Conservation (phyloP, 2,888 invertebrate genomes). For the Cataglyphis altisquamis region DNA sequence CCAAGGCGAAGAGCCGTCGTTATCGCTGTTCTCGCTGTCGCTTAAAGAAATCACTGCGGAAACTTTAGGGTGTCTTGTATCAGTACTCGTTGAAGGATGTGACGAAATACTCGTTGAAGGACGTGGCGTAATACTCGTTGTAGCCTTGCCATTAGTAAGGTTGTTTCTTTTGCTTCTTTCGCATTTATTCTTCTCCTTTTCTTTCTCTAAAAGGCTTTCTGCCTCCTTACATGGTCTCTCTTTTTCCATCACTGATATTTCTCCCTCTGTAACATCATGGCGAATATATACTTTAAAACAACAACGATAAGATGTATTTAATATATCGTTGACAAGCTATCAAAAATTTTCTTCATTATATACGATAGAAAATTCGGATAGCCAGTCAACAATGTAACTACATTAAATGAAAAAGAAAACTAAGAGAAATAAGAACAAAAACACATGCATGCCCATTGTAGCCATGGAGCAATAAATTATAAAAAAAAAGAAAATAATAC, state of each 20-base stretch:
- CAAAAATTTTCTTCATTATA: slow-evolving; percentile 14
- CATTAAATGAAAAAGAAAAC: background rate
- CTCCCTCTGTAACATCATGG: slow-evolving; percentile 33
- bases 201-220: background rate
- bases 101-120: background rate
- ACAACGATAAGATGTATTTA: background rate
- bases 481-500: background rate
- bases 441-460: slow-evolving; percentile 40
- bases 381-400: background rate
- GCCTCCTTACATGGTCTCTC: background rate
- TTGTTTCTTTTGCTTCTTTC: background rate
- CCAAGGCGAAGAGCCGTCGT: background rate
- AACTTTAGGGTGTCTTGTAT: background rate
- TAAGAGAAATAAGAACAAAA: slow-evolving; percentile 1
- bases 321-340: background rate
- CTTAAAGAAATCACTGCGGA: background rate
- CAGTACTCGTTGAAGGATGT: background rate
- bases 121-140: background rate
- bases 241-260: background rate
- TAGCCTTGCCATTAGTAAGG: background rate
- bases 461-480: background rate
- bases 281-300: slow-evolving; percentile 8
- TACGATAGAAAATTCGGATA: background rate
- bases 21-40: background rate
- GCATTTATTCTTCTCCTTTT: background rate